A percentile compares a stretch with the other conserved stretches of the same genome.
Conservation (phyloP, 2,113 vertebrate genomes). For the Montifringilla adamsi region DNA sequence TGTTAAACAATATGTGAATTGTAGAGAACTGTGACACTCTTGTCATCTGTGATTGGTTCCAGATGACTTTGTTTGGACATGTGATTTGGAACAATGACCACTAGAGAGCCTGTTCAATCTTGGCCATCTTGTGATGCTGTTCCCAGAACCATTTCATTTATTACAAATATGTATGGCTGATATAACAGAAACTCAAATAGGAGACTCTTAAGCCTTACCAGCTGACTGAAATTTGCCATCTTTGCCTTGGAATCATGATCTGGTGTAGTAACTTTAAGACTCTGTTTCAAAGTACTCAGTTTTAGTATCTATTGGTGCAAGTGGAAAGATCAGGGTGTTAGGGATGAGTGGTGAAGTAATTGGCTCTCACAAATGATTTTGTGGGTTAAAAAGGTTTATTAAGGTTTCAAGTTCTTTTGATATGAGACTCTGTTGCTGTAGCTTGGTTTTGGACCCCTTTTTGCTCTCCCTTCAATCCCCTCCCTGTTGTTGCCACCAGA, state of each 20-base stretch:
- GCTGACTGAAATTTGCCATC: not conserved
- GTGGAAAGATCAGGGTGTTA: not conserved
- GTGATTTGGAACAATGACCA: not conserved
- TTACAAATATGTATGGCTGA: not conserved
- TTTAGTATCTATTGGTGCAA: not conserved
- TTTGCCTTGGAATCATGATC: not conserved
- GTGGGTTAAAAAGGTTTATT: not conserved
- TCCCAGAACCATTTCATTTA: not conserved
- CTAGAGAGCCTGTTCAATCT: not conserved
- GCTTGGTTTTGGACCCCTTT: not conserved
- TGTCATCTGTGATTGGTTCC: not conserved
- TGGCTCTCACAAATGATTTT: not conserved
- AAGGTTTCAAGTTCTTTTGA: not conserved
- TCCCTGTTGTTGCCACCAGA: not conserved
- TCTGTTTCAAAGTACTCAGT: not conserved
- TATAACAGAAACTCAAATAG: not conserved
- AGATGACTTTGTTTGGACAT: not conserved
- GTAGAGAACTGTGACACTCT: not conserved
- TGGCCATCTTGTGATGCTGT: not conserved
- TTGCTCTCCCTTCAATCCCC: not conserved
- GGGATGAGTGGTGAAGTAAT: not conserved
- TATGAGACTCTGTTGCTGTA: not conserved
- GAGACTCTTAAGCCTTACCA: not conserved
- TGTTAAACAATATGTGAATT: slow-evolving; percentile 64
- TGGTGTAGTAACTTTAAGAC: not conserved